Conservation (phyloP, 2,888 invertebrate genomes). For the Hirtodrosophila duncani region DNA sequence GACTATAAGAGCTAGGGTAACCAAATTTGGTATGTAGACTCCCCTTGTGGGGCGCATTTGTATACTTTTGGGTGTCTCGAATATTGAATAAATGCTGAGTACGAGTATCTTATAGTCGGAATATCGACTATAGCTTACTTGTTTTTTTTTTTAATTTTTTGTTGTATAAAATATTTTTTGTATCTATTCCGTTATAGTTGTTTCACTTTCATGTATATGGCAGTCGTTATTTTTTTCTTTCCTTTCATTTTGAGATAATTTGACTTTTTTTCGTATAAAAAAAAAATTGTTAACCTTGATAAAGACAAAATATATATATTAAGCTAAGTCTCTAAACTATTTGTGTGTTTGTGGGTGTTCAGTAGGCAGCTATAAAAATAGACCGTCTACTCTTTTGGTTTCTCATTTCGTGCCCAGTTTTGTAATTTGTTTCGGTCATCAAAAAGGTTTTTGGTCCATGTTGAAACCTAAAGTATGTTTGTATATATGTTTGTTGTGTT, state of each 20-base stretch:
- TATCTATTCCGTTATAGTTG: neutral
- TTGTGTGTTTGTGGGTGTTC: no score
- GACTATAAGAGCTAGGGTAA: no score
- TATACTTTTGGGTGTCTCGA: no score
- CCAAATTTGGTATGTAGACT: no score
- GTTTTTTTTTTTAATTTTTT: neutral
- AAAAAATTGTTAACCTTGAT: constrained; percentile 2
- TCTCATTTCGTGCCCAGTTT: neutral
- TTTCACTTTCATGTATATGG: constrained; percentile 48
- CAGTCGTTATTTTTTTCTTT: constrained; percentile 53
- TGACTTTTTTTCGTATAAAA: constrained; percentile 46
- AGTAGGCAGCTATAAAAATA: neutral
- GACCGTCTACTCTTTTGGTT: neutral
- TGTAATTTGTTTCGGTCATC: neutral
- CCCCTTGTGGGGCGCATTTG: no score
- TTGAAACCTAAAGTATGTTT: constrained; percentile 16
- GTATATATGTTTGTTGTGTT: constrained; percentile 6
- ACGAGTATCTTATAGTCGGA: no score
- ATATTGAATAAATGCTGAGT: no score
- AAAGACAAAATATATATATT: constrained; percentile 4
- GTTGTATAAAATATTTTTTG: constrained; percentile 16
- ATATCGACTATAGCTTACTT: no score
- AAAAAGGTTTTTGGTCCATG: constrained; percentile 22
- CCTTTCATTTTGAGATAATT: constrained; percentile 53
- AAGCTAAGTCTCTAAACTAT: constrained; percentile 5